These are phyloP conservation scores for Steromphala cineraria DNA, from an alignment of 2,888 invertebrate genomes.

Conservation along the genomic window DNA sequence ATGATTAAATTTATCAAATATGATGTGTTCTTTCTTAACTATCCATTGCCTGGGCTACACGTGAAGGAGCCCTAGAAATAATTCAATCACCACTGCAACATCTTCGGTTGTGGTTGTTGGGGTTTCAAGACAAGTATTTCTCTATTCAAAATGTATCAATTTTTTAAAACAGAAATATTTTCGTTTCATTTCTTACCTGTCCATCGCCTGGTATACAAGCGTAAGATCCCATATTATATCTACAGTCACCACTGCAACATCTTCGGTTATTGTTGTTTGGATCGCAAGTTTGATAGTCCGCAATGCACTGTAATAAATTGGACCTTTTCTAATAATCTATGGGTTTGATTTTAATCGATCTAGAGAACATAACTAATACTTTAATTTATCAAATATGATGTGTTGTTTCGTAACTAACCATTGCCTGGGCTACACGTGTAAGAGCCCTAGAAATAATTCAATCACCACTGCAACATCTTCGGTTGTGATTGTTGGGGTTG, in stretches of 20 bases:
- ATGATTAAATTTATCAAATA: too few relatives aligned
- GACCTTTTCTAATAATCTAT: too few relatives aligned
- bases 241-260: not conserved
- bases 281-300: not conserved
- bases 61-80: not conserved
- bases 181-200: not conserved
- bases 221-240: not conserved
- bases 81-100: not conserved
- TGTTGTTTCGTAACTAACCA: not conserved
- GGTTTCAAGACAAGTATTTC: too few relatives aligned
- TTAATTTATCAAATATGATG: too few relatives aligned
- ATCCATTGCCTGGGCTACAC: not conserved
- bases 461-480: not conserved
- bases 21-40: not conserved
- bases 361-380: too few relatives aligned
- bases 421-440: not conserved
- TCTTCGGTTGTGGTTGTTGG: too few relatives aligned
- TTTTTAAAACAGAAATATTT: too few relatives aligned
- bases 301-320: not conserved
- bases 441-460: not conserved
- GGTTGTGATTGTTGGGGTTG: too few relatives aligned
- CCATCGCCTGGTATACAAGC: not conserved
- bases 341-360: too few relatives aligned
- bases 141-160: too few relatives aligned
- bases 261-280: not conserved